Conservation (phyloP, 1,140 invertebrate species). For the Drosophila oshimai region DNA sequence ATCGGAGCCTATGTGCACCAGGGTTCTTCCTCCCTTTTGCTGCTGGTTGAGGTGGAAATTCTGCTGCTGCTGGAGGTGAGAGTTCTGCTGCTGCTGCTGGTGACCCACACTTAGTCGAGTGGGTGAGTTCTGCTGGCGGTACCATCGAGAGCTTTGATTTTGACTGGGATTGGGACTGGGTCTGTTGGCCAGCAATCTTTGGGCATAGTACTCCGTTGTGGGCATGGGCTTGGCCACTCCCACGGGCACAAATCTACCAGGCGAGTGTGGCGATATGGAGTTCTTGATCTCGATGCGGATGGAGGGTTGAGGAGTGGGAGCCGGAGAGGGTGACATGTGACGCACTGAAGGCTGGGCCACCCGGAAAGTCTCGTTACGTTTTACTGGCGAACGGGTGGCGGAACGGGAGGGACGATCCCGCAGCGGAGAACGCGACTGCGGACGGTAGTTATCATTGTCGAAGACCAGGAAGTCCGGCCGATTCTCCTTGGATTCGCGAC, state of each 20-base stretch:
- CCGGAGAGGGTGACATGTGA: constrained; percentile 40
- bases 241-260: constrained; percentile 71
- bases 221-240: constrained; percentile 81
- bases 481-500: constrained; percentile 62
- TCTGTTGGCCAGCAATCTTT: constrained; percentile 48
- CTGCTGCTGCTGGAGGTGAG: not conserved
- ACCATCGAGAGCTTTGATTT: constrained; percentile 18
- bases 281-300: constrained; percentile 82
- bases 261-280: constrained; percentile 72
- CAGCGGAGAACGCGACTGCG: constrained; percentile 71
- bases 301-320: constrained; percentile 25
- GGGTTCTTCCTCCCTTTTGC: constrained; percentile 50
- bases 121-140: constrained; percentile 37
- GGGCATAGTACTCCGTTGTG: constrained; percentile 61
- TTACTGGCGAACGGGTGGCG: constrained; percentile 73
- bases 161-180: not conserved
- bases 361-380: constrained; percentile 77
- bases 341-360: constrained; percentile 51
- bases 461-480: constrained; percentile 75
- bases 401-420: constrained; percentile 63
- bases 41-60: not conserved
- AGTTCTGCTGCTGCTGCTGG: constrained; percentile 2
- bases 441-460: constrained; percentile 78
- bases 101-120: constrained; percentile 9
- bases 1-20: constrained; percentile 71